These are phyloP conservation scores for Hydrolagus colliei DNA, from an alignment of 2,797 vertebrate species.

Conservation along the genomic window DNA sequence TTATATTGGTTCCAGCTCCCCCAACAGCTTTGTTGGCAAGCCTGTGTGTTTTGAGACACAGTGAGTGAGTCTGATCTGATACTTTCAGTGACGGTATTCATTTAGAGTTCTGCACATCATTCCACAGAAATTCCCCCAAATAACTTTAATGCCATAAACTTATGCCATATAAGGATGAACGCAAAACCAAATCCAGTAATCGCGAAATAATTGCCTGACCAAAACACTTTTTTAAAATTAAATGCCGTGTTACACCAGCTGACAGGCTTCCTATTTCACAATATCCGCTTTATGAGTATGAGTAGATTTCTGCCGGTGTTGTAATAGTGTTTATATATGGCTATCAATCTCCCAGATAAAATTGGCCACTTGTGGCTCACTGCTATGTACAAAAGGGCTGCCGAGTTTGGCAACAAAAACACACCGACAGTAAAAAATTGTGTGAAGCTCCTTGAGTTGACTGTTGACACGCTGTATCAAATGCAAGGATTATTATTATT, in stretches of 20 bases:
- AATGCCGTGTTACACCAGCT: neutral
- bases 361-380: too few relatives aligned
- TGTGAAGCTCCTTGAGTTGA: too few relatives aligned
- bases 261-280: neutral
- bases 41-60: neutral
- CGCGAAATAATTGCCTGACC: neutral
- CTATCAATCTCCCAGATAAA: too few relatives aligned
- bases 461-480: too few relatives aligned
- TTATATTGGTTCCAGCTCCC: too few relatives aligned
- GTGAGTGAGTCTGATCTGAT: neutral
- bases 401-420: too few relatives aligned
- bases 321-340: too few relatives aligned
- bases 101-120: neutral
- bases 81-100: neutral
- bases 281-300: neutral
- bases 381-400: too few relatives aligned
- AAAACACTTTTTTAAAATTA: constrained; percentile 15
- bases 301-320: neutral
- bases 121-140: constrained; percentile 10
- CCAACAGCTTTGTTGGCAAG: neutral
- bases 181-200: neutral
- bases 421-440: too few relatives aligned
- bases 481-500: too few relatives aligned
- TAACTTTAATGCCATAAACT: neutral
- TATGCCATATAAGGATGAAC: constrained; percentile 26